A percentile compares a stretch with the other conserved stretches of the same genome.
These are phyloP conservation scores for Ophonus ardosiacus DNA, from an alignment of 2,888 invertebrate species.

Conservation along the genomic window DNA sequence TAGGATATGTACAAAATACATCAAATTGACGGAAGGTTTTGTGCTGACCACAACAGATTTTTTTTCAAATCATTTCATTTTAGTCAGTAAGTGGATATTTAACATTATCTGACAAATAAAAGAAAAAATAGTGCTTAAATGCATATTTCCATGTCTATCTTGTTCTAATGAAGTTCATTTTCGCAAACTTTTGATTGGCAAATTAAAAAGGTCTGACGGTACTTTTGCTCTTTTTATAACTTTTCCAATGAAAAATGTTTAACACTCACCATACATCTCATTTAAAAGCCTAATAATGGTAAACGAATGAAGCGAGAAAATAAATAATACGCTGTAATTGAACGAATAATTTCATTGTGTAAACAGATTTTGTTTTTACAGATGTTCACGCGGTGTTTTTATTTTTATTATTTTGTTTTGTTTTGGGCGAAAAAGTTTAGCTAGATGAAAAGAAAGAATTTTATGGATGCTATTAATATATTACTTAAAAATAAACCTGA, in stretches of 20 bases:
- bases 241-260: background rate
- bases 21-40: too few relatives aligned
- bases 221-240: background rate
- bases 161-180: background rate
- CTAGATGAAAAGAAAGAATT: conserved; percentile 4
- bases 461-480: conserved; percentile 18
- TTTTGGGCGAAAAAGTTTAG: background rate
- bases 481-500: background rate
- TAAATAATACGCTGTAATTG: conserved; percentile 10
- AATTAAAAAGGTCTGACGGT: background rate
- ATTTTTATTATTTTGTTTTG: background rate
- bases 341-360: conserved; percentile 11
- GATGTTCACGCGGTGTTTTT: background rate
- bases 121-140: too few relatives aligned
- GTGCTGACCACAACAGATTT: too few relatives aligned
- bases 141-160: too few relatives aligned
- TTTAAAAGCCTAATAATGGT: background rate
- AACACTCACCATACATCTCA: background rate
- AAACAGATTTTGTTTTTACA: conserved; percentile 32
- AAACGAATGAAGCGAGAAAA: background rate
- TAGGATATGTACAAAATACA: too few relatives aligned
- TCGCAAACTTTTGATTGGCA: background rate
- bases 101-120: too few relatives aligned
- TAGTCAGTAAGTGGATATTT: too few relatives aligned
- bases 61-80: too few relatives aligned